phyloP scores from a whole-genome alignment of 2,797 vertebrate species.

The Labeo calbasu region DNA sequence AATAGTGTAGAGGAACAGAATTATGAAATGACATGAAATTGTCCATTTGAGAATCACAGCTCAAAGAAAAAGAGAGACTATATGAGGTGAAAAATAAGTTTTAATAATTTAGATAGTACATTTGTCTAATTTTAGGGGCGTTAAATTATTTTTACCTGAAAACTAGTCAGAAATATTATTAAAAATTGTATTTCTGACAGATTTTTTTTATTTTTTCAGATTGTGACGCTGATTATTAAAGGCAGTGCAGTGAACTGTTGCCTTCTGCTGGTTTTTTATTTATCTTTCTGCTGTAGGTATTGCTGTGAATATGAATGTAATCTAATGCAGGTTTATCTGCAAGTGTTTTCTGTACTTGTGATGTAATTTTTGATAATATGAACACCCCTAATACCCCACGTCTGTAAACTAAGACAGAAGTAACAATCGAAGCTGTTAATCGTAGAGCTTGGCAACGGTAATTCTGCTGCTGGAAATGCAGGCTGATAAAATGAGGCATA shows the following conservation, averaged over 20 bases:
- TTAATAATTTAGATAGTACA: neutral
- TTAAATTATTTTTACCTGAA: neutral
- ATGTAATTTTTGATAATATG: neutral
- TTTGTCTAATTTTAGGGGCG: neutral
- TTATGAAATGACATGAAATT: neutral
- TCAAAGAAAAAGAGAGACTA: neutral
- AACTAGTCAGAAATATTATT: no score
- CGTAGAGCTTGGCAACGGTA: neutral
- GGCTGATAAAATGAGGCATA: slow-evolving; percentile 35
- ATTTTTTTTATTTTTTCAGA: neutral
- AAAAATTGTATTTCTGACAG: neutral
- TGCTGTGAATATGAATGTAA: neutral
- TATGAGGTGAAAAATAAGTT: no score
- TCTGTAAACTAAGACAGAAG: slow-evolving; percentile 11
- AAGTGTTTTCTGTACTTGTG: neutral
- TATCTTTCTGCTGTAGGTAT: neutral
- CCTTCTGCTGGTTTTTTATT: neutral
- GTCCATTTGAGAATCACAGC: neutral
- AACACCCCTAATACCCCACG: neutral
- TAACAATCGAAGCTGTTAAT: slow-evolving; percentile 33
- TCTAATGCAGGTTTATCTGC: neutral
- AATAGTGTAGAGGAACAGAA: neutral
- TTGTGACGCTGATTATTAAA: neutral
- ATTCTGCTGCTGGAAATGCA: slow-evolving; percentile 32
- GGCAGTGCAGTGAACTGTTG: neutral